Evolutionary conservation across 2,888 invertebrate genomes (phyloP), one percentile per base, ranked within the genome.

Genomic region (Ganaspis brasiliensis): DNA sequence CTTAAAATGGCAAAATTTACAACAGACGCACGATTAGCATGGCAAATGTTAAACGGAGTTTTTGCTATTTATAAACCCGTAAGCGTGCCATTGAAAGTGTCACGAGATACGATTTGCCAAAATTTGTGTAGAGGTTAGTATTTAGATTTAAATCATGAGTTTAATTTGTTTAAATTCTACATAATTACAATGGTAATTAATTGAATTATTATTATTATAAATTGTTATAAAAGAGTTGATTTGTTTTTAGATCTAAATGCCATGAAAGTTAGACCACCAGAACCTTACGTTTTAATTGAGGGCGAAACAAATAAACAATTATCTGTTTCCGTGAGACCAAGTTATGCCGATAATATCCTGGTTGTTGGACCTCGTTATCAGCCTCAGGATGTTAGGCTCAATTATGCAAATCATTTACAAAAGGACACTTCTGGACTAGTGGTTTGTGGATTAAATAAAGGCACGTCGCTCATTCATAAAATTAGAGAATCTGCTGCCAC

Each of bases 51-150:
- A 72, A 95, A 95, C 91, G 97, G 97, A 31, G 87, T 97, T 8
- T 92, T 97, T 78, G 96, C 96, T 90, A 92, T 97, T 14, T 97
- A 96, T 85, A 98, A 98, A 91, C 96, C 97, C 14, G 89, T 95
- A 0, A 94, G 94, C 72, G 92, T 94, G 45, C 91, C 93, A 56
- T 91, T 94, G 0, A 87, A 87, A 21, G 92, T 92, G 86, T 92
- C 95, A 0, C 93, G 94, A 84, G 92, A 93, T 70, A 93, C 93
- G 2, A 91, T 97, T 59, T 91, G 94, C 79, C 89, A 92, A 52
- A 95, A 95, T 88, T 88, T 97, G 76, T 95, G 95, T 87, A 92
- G 92, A 93, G 96, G 97, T 96, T 92, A 92, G 89, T 80, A 76
- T 63, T 73, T 21, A 71, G 21, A 40, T 74, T 45, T 49, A 75